phyloP scores from a whole-genome alignment of 2,113 vertebrate genomes.

The Penelope pileata region DNA sequence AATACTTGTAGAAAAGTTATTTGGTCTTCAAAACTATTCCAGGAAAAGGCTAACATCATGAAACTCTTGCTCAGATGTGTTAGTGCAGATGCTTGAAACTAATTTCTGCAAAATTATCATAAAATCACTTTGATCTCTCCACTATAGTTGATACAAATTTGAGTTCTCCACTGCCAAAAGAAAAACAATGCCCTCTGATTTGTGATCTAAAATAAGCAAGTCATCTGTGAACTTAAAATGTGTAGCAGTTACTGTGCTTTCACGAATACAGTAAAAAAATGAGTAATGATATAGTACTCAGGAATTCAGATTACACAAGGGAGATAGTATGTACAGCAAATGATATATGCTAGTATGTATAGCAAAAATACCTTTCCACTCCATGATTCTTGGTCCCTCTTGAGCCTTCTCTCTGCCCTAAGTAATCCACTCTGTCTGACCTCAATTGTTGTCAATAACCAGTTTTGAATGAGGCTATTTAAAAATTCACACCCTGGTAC shows the following conservation, averaged over 20 bases:
- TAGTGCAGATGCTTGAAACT: not conserved
- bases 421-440: not conserved
- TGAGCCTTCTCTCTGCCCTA: not conserved
- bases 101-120: not conserved
- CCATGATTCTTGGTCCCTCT: not conserved
- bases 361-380: not conserved
- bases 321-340: not conserved
- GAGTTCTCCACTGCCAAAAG: not conserved
- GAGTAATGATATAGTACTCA: not conserved
- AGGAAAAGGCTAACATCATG: not conserved
- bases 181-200: not conserved
- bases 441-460: not conserved
- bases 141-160: not conserved
- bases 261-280: not conserved
- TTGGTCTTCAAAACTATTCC: not conserved
- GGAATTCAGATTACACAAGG: not conserved
- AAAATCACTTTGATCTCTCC: not conserved
- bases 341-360: too few relatives aligned
- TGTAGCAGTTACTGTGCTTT: not conserved
- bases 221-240: not conserved
- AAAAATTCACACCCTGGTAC: fast-evolving
- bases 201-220: not conserved
- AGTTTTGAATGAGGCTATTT: not conserved
- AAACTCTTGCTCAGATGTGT: not conserved
- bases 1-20: not conserved